These are phyloP conservation scores for Oreochromis niloticus DNA, from an alignment of 2,113 vertebrate genomes.

Conservation along the genomic window DNA sequence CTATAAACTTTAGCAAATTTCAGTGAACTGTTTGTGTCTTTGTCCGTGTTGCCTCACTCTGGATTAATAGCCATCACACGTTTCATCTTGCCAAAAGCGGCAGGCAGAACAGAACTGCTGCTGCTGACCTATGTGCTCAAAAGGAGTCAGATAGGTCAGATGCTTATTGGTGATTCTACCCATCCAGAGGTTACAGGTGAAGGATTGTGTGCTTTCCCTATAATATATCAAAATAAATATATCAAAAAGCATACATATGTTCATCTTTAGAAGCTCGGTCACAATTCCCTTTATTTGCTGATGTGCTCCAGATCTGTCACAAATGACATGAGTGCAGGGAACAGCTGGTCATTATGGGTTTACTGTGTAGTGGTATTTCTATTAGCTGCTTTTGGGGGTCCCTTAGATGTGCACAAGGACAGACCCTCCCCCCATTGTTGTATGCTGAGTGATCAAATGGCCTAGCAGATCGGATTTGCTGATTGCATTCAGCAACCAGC, in stretches of 20 bases:
- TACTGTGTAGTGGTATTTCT: background rate
- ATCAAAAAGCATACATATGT: background rate
- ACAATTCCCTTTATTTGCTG: background rate
- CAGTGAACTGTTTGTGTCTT: background rate
- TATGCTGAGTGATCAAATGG: constrained; percentile 59
- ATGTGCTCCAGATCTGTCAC: background rate
- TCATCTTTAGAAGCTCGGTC: background rate
- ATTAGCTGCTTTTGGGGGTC: background rate
- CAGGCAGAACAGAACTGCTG: background rate
- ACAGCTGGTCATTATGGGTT: constrained; percentile 34
- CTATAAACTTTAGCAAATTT: background rate
- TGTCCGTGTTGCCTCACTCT: rapidly evolving
- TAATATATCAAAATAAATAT: background rate
- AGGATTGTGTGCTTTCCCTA: background rate
- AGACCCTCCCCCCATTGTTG: constrained; percentile 1
- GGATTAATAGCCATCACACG: background rate
- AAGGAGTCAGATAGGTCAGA: background rate
- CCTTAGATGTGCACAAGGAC: constrained; percentile 57
- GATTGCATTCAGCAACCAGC: constrained; percentile 31
- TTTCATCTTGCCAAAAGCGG: background rate
- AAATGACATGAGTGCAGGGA: constrained; percentile 1
- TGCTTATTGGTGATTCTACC: background rate
- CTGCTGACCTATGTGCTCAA: background rate
- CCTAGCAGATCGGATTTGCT: constrained; percentile 33
- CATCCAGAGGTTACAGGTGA: background rate